Base-by-base conservation (phyloP, 2,888 invertebrate genomes). In the Ectobius pallidus region DNA sequence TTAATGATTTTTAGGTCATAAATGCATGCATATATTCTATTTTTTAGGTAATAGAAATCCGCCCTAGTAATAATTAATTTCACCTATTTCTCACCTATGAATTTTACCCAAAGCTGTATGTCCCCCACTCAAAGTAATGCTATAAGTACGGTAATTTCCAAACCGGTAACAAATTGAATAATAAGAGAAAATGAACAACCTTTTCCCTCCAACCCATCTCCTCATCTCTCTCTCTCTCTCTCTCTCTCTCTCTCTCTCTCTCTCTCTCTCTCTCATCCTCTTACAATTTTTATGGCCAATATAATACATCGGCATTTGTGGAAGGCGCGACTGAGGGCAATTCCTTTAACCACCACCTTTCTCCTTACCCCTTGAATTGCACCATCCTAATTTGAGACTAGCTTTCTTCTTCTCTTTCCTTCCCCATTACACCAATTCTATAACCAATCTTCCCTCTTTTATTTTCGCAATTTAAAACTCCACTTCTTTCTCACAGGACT, bases 121-220 rank as follows among this genome's bases (percentile, higher is more conserved):
- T n/a, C n/a, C n/a, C n/a, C n/a, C n/a, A n/a, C n/a, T n/a, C n/a
- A n/a, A n/a, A n/a, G n/a, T n/a, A n/a, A n/a, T n/a, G n/a, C n/a
- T n/a, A n/a, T 52, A 52, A 52, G 55, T 34, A 69, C n/a, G 55
- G 20, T 69, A 55, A 69, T 69, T 52, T 69, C 55, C 55, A 69
- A 34, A 52, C 55, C 70, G 67, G 70, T 73, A 73, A 73, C 73
- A 73, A 73, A 70, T 73, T 73, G 73, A 73, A 73, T 73, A 65
- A 55, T 55, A 49, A 69, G 63, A 65, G 46, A 30, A 65, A 65
- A 44, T 42, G 39, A 63, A 63, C 39, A 63, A 22, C 32, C 61
- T 30, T 32, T n/a, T 42, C 14, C 63, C 39, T 63, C 16, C 20
- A 18, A 44, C 27, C 44, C 20, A 44, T 27, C 25, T 22, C 20